phyloP scores from a whole-genome alignment of 2,888 invertebrate species.

The Belgica antarctica region DNA sequence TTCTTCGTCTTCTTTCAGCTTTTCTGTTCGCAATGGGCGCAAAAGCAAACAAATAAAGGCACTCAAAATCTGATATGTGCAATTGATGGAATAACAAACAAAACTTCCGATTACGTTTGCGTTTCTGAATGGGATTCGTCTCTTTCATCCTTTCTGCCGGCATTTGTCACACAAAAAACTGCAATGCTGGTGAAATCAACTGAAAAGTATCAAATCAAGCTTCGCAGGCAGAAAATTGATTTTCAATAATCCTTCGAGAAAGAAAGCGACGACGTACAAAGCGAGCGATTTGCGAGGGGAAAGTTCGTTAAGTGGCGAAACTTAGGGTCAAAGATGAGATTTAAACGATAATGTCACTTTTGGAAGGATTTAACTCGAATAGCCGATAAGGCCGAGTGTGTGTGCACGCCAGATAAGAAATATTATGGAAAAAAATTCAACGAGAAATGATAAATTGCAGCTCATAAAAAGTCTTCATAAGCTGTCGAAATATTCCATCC shows the following conservation, averaged over 20 bases:
- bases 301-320: not conserved
- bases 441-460: slow-evolving; percentile 28
- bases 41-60: slow-evolving; percentile 40
- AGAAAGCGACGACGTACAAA: too few species aligned
- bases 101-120: slow-evolving; percentile 43
- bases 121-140: not conserved
- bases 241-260: slow-evolving; percentile 28
- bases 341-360: slow-evolving; percentile 17
- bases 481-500: slow-evolving; percentile 19
- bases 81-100: slow-evolving; percentile 39
- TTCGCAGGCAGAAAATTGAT: slow-evolving; percentile 26
- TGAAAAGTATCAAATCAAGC: slow-evolving; percentile 32
- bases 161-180: slow-evolving; percentile 5
- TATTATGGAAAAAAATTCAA: not conserved
- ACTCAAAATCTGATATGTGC: slow-evolving; percentile 42
- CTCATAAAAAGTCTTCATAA: not conserved
- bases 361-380: slow-evolving; percentile 2
- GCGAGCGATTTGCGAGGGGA: too few species aligned
- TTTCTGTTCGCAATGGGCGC: slow-evolving; percentile 6
- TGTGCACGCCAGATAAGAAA: slow-evolving; percentile 12
- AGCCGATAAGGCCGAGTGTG: not conserved
- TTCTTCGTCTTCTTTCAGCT: not conserved
- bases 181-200: slow-evolving; percentile 37
- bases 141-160: not conserved
- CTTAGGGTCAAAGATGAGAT: slow-evolving; percentile 9